These are phyloP conservation scores for Sycophaga agraensis DNA, from an alignment of 1,140 invertebrate species.

Conservation along the genomic window DNA sequence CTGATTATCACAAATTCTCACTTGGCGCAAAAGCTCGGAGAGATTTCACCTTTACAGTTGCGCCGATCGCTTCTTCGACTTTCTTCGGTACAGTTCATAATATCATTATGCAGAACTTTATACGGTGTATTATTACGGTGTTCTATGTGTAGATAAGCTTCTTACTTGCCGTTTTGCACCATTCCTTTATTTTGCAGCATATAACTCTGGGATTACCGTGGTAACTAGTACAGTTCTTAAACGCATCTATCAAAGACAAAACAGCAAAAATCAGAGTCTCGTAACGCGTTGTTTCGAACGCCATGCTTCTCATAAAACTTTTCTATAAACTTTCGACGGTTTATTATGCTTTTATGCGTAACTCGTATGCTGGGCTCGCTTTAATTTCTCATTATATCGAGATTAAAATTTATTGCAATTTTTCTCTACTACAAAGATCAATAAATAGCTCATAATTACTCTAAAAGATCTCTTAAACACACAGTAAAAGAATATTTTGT, in stretches of 20 bases:
- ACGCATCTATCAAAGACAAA: background rate
- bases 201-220: conserved; percentile 25
- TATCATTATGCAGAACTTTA: conserved; percentile 5
- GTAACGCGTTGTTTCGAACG: background rate
- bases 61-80: conserved; percentile 15
- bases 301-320: background rate
- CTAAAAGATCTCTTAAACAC: too few species aligned
- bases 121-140: background rate
- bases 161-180: too few species aligned
- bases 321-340: background rate
- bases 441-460: too few species aligned
- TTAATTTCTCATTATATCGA: background rate
- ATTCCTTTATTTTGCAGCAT: conserved; percentile 11
- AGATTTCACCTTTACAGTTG: conserved; percentile 1
- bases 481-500: too few species aligned
- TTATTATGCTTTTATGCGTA: background rate
- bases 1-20: conserved; percentile 20
- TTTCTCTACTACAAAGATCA: too few species aligned
- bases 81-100: conserved; percentile 23
- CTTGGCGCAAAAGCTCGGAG: background rate
- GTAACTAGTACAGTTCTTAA: conserved; percentile 30
- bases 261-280: conserved; percentile 7
- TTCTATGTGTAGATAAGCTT: too few species aligned
- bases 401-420: conserved; percentile 2
- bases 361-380: conserved; percentile 23